Percentiles rank a stretch among this genome's conserved stretches.
Evolutionary conservation across 2,797 vertebrate genomes (phyloP).

Genomic region (Notoglanidium macrostoma): DNA sequence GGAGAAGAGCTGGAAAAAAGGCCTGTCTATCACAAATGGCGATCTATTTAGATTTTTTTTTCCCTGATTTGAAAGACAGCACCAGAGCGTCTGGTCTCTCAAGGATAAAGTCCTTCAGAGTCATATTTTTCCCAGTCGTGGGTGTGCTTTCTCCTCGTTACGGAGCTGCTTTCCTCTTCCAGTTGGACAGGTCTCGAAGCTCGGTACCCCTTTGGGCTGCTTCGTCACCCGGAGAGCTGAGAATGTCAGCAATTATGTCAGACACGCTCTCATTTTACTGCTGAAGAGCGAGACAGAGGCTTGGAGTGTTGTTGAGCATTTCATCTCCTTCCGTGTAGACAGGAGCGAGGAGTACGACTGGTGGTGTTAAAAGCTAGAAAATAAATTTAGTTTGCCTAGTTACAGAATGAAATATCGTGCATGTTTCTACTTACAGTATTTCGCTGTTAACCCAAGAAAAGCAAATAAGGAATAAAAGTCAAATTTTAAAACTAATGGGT

Average conservation of each 20-base stretch:
- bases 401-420: background rate
- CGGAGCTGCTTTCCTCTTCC: slow-evolving; percentile 51
- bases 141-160: slow-evolving; percentile 54
- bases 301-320: slow-evolving; percentile 40
- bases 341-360: background rate
- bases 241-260: slow-evolving; percentile 67
- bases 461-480: background rate
- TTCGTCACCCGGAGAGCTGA: slow-evolving; percentile 63
- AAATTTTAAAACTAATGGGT: background rate
- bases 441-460: background rate
- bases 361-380: too few relatives aligned
- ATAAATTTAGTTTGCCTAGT: background rate
- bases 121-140: slow-evolving; percentile 32
- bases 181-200: slow-evolving; percentile 54
- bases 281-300: slow-evolving; percentile 46
- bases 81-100: background rate
- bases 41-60: background rate
- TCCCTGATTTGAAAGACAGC: background rate
- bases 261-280: slow-evolving; percentile 50
- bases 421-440: background rate
- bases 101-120: background rate
- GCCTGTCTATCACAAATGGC: background rate
- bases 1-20: background rate
- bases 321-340: slow-evolving; percentile 30
- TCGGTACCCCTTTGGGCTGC: slow-evolving; percentile 46